Base-by-base conservation (phyloP, 2,797 vertebrate species). In the Cyprinodon diabolis region DNA sequence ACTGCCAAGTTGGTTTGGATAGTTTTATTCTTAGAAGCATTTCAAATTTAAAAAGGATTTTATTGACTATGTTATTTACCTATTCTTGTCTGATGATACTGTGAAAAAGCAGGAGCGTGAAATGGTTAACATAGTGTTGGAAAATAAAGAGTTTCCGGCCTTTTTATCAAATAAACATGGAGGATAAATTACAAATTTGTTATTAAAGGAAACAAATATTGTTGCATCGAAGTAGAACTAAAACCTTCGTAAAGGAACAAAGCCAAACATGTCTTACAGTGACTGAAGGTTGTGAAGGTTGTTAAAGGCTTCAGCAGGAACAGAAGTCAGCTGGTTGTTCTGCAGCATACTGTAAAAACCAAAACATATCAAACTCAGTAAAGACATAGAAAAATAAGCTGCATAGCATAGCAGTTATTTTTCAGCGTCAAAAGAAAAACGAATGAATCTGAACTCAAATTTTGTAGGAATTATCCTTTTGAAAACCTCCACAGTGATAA, bases 321-420 rank as follows among this genome's bases (percentile, higher is more conserved):
- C 96, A 63, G 96, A 95, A 30, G 71, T 93, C 68, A 98, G 93
- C 72, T 96, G 96, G 91, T 98, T 98, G 86, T 98, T 98, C 90
- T 98, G 97, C 68, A 98, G 94, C 97, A 98, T 98, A 76, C 97
- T 98, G 68, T n/a, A 78, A 90, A 78, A 45, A 66, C 1, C 25
- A 0, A 21, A 66, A 37, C 54, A 25, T 14, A 25, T 14, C 48
- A 6, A 9, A 10, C 12, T 19, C 21, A 10, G 40, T 60, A 54
- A 19, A 40, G 0, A 11, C 30, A 10, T 54, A 62, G 25, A 17
- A 72, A 19, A 15, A 4, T 40, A 15, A 47, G 40, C 6, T 45
- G 15, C 35, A 60, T 21, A 21, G 15, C 35, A 60, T 21, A 21
- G 51, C 30, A 60, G 37, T 17, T 13, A 35, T 1, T 19, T 10